A percentile compares a stretch with the other conserved stretches of the same genome.
phyloP scores from a whole-genome alignment of 2,797 vertebrate genomes.

The Hypotaenidia philippensis region DNA sequence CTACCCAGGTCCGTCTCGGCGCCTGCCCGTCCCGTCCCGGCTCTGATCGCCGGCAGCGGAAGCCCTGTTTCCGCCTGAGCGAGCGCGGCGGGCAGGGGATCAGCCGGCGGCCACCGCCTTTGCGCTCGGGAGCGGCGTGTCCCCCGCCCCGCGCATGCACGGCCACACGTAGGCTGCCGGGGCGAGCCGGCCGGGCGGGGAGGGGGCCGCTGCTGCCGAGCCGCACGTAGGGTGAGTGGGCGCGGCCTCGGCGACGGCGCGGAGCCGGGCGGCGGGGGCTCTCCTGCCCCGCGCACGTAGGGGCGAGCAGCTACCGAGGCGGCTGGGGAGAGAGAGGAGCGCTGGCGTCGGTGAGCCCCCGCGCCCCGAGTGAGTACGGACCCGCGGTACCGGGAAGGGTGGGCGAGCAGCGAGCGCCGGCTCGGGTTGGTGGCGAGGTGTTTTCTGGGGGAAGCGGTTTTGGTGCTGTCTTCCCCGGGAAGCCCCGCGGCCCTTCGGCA shows the following conservation, averaged over 20 bases:
- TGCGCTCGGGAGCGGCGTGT: background rate
- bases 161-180: constrained; percentile 43
- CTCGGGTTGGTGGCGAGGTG: background rate
- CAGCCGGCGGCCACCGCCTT: background rate
- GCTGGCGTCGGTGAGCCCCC: background rate
- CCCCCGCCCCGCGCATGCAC: constrained; percentile 23
- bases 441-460: background rate
- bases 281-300: background rate
- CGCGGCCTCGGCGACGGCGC: constrained; percentile 4
- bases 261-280: background rate
- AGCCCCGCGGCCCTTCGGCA: background rate
- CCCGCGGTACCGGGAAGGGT: background rate
- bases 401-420: background rate
- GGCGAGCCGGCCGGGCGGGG: background rate
- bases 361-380: constrained; percentile 24
- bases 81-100: background rate
- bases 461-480: background rate
- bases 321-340: background rate
- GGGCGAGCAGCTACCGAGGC: background rate
- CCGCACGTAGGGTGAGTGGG: constrained; percentile 64
- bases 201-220: constrained; percentile 37
- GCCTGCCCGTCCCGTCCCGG: too few species aligned
- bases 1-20: background rate
- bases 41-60: background rate
- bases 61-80: background rate